phyloP scores from a whole-genome alignment of 2,797 vertebrate genomes.

The Podargus strigoides region DNA sequence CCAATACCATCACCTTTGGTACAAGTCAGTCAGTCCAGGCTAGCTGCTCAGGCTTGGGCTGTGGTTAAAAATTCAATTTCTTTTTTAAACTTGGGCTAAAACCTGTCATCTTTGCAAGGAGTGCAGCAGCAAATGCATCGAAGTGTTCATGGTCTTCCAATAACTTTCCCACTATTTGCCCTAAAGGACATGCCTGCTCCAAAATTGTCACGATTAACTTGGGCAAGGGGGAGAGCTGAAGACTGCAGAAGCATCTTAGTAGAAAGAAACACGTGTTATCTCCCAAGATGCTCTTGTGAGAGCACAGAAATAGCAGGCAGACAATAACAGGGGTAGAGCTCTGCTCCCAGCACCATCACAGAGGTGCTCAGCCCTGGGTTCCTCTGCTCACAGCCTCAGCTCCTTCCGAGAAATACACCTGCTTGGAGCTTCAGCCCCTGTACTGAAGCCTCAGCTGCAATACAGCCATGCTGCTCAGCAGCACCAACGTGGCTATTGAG shows the following conservation, averaged over 20 bases:
- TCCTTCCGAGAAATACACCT: not conserved
- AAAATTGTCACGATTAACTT: constrained; percentile 22
- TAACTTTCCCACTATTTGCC: constrained; percentile 30
- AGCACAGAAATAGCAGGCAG: not conserved
- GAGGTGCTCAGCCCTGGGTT: rapidly evolving
- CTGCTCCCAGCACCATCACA: rapidly evolving
- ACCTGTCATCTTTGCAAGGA: not conserved
- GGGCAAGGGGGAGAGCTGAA: not conserved
- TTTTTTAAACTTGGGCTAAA: not conserved
- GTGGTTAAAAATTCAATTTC: not conserved
- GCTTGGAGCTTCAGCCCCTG: not conserved
- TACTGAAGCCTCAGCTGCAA: rapidly evolving
- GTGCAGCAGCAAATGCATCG: not conserved
- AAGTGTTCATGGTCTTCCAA: not conserved
- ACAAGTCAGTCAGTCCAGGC: not conserved
- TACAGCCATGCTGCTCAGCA: not conserved
- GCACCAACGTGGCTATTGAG: not conserved
- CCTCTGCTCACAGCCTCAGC: rapidly evolving
- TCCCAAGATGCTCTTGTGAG: not conserved
- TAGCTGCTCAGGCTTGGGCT: not conserved
- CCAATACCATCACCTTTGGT: not conserved
- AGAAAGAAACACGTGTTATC: not conserved
- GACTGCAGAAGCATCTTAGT: not conserved
- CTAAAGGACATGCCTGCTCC: constrained; percentile 44
- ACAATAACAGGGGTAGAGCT: not conserved